phyloP scores from a whole-genome alignment of 1,140 invertebrate species.

The Drosophila guanche region DNA sequence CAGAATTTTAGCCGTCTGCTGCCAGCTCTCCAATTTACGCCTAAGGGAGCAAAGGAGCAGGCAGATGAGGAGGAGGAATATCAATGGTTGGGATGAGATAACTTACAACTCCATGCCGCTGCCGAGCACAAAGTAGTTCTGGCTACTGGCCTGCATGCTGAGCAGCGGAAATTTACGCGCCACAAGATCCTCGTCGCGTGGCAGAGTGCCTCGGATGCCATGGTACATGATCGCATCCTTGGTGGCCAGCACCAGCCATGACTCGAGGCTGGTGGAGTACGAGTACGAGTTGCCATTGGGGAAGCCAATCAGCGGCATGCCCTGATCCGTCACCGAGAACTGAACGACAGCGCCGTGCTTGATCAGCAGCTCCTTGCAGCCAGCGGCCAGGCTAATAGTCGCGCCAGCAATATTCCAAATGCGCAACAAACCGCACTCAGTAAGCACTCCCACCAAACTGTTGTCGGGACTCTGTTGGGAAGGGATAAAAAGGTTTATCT shows the following conservation, averaged over 20 bases:
- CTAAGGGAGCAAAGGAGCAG: constrained; percentile 5
- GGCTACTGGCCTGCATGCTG: constrained; percentile 70
- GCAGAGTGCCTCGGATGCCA: constrained; percentile 70
- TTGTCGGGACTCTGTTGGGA: constrained; percentile 62
- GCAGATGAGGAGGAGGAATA: no score
- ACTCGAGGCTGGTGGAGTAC: constrained; percentile 67
- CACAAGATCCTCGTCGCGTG: constrained; percentile 70
- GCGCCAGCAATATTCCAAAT: constrained; percentile 71
- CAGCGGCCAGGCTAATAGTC: constrained; percentile 49
- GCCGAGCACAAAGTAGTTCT: constrained; percentile 61
- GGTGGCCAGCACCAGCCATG: constrained; percentile 77
- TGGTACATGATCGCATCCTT: constrained; percentile 78
- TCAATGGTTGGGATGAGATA: background rate
- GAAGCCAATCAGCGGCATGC: constrained; percentile 73
- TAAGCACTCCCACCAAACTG: constrained; percentile 70
- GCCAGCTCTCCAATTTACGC: constrained; percentile 71
- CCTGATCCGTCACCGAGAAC: constrained; percentile 77
- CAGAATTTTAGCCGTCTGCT: constrained; percentile 70
- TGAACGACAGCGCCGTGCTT: constrained; percentile 63
- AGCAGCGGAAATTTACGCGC: constrained; percentile 66
- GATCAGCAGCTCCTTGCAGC: constrained; percentile 63
- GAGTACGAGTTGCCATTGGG: constrained; percentile 76
- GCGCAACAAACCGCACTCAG: constrained; percentile 71
- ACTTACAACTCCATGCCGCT: constrained; percentile 74
- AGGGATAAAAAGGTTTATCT: background rate